Evolutionary conservation across 1,140 invertebrate species (phyloP).

Genomic region (Triops longicaudatus): DNA sequence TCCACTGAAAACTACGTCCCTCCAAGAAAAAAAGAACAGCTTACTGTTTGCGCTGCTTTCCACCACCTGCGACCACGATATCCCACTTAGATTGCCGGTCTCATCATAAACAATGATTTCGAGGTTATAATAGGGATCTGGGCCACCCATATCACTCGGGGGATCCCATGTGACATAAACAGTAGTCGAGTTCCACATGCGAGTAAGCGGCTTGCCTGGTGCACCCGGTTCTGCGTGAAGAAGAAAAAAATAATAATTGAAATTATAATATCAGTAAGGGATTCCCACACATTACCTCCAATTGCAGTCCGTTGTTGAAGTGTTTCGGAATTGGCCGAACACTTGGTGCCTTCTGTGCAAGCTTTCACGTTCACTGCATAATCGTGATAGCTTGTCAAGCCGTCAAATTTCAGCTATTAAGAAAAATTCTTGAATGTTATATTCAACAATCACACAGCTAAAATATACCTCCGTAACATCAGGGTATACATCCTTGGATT

Average conservation of each 20-base stretch:
- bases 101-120: not conserved
- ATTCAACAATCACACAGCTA: not conserved
- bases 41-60: not conserved
- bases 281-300: constrained; percentile 42
- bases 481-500: not conserved
- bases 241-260: not conserved
- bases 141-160: not conserved
- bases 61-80: not conserved
- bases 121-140: not conserved
- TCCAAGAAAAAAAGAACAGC: not conserved
- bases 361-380: constrained; percentile 59
- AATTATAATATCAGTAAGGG: too few species aligned
- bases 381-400: constrained; percentile 45
- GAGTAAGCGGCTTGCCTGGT: not conserved
- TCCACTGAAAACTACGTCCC: too few species aligned
- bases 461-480: not conserved
- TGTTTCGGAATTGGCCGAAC: constrained; percentile 45
- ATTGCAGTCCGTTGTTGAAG: constrained; percentile 48
- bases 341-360: constrained; percentile 57
- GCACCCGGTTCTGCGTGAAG: not conserved
- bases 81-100: not conserved
- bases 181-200: not conserved
- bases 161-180: not conserved
- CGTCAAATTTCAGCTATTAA: constrained; percentile 33
- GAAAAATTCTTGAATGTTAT: not conserved